phyloP scores from a whole-genome alignment of 2,888 invertebrate genomes.

The Masnerella sp. region DNA sequence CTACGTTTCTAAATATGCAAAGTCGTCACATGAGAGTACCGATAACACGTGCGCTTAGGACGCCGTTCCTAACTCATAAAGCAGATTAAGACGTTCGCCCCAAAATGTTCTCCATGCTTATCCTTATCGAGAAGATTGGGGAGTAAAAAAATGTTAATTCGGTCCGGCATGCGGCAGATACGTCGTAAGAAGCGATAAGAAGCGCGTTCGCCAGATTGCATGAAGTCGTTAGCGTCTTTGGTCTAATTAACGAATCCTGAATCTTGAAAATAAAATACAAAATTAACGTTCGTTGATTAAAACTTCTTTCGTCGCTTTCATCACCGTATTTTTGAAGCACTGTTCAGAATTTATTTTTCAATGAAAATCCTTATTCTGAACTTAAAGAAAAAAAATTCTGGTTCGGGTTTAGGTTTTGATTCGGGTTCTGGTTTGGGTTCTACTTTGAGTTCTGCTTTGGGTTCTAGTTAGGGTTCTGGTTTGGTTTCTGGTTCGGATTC shows the following conservation, averaged over 20 bases:
- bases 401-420: no score
- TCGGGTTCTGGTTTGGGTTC: no score
- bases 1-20: slow-evolving; percentile 17
- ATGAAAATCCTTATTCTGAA: no score
- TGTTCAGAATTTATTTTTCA: no score
- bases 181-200: slow-evolving; percentile 28
- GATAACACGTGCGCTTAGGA: slow-evolving; percentile 9
- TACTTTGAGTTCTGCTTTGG: no score
- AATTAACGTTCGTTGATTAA: slow-evolving; percentile 28
- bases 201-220: slow-evolving; percentile 34
- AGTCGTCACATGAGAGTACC: slow-evolving; percentile 4
- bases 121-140: slow-evolving; percentile 27
- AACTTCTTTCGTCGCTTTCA: slow-evolving; percentile 17
- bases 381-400: no score
- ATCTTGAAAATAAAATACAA: slow-evolving; percentile 14
- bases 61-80: slow-evolving; percentile 17
- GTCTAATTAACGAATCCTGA: slow-evolving; percentile 36
- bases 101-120: slow-evolving; percentile 22
- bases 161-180: slow-evolving; percentile 6
- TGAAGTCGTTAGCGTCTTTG: slow-evolving; percentile 32
- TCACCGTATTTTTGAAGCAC: no score
- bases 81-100: slow-evolving; percentile 14
- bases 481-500: no score
- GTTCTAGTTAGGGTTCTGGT: no score
- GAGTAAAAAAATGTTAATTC: slow-evolving; percentile 40